Conservation (phyloP, 2,797 vertebrate genomes). For the Amazona finschi region DNA sequence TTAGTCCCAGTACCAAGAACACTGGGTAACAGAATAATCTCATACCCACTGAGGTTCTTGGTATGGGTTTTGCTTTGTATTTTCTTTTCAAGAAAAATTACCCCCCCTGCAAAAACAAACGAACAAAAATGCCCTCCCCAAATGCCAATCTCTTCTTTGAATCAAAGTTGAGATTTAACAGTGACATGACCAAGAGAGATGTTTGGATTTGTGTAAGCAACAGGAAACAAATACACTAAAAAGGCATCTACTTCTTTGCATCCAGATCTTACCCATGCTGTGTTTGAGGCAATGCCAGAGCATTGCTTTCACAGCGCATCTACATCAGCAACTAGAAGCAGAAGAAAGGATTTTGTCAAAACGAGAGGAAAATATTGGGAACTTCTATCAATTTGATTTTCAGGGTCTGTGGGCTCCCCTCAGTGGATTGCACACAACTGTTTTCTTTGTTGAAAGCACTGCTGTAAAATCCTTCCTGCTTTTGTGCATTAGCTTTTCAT, state of each 20-base stretch:
- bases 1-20: not conserved
- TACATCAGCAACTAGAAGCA: conserved; percentile 1
- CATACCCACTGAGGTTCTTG: rapidly evolving
- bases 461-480: not conserved
- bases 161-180: not conserved
- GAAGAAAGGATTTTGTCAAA: conserved; percentile 38
- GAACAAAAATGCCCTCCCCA: not conserved
- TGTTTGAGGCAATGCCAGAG: not conserved
- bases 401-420: conserved; percentile 33
- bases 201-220: not conserved
- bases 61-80: not conserved
- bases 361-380: conserved; percentile 18
- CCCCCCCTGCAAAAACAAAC: not conserved
- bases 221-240: not conserved
- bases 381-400: conserved; percentile 50
- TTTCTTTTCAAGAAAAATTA: not conserved
- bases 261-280: not conserved
- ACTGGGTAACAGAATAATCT: not conserved
- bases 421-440: not conserved
- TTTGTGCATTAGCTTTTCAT: conserved; percentile 6
- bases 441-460: not conserved
- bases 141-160: not conserved
- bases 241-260: not conserved
- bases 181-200: not conserved
- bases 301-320: not conserved